These are phyloP conservation scores for Telmatochromis sp. DNA, from an alignment of 2,113 vertebrate species.

Conservation along the genomic window DNA sequence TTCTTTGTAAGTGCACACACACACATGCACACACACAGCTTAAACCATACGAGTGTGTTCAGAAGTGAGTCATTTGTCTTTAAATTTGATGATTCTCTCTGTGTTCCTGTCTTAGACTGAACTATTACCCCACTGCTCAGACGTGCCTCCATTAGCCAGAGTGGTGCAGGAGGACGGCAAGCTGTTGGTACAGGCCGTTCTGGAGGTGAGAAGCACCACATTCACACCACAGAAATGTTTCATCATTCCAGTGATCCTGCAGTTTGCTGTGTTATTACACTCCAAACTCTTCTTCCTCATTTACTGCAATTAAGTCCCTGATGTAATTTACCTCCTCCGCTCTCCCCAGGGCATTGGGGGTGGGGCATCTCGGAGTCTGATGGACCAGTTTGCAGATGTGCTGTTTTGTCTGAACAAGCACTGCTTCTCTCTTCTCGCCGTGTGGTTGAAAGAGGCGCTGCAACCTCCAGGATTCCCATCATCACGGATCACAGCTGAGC, in stretches of 20 bases:
- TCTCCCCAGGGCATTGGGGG: slow-evolving; percentile 84
- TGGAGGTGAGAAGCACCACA: slow-evolving; percentile 80
- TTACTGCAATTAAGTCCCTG: neutral
- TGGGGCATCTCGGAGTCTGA: slow-evolving; percentile 90
- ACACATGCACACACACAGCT: neutral
- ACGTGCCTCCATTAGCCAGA: slow-evolving; percentile 83
- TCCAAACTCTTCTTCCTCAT: neutral
- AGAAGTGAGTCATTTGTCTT: neutral
- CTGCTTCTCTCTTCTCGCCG: slow-evolving; percentile 85
- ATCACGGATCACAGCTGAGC: slow-evolving; percentile 80
- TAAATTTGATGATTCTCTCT: neutral
- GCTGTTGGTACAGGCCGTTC: slow-evolving; percentile 83
- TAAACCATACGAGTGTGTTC: neutral
- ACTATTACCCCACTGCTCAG: slow-evolving; percentile 87
- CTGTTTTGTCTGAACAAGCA: slow-evolving; percentile 94
- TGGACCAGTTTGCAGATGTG: slow-evolving; percentile 97
- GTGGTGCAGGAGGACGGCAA: slow-evolving; percentile 90
- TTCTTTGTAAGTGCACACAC: slow-evolving; percentile 88
- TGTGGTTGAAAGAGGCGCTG: slow-evolving; percentile 94
- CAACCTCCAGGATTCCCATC: slow-evolving; percentile 91
- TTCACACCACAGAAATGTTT: neutral
- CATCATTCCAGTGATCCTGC: neutral
- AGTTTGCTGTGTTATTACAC: neutral
- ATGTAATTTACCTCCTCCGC: neutral
- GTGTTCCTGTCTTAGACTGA: slow-evolving; percentile 78